Conservation (phyloP, 2,113 vertebrate species). For the Scomber colias region DNA sequence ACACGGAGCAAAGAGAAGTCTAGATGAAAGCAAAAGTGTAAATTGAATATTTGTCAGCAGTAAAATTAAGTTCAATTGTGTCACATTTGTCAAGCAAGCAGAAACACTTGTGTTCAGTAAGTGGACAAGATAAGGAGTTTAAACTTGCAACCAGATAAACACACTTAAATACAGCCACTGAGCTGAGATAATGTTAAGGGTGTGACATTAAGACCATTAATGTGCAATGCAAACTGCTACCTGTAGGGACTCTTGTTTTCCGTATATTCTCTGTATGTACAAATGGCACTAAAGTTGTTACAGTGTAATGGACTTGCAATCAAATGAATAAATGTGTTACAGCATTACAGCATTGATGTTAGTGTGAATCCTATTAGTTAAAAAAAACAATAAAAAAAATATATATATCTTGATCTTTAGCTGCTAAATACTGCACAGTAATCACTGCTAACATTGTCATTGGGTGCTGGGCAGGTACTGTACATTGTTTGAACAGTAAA, state of each 20-base stretch:
- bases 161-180: neutral
- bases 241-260: neutral
- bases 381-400: too few species aligned
- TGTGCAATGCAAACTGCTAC: neutral
- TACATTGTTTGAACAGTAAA: too few species aligned
- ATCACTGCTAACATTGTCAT: too few species aligned
- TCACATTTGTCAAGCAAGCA: neutral
- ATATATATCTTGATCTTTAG: too few species aligned
- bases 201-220: neutral
- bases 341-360: too few species aligned
- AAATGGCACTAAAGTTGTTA: neutral
- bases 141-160: neutral
- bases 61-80: neutral
- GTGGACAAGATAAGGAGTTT: neutral
- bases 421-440: too few species aligned
- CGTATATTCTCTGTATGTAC: too few species aligned
- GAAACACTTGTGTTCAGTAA: neutral
- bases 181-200: neutral
- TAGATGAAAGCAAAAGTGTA: slow-evolving; percentile 20
- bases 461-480: too few species aligned
- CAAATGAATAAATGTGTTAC: neutral
- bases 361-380: too few species aligned
- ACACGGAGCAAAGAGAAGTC: neutral
- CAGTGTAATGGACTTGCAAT: neutral
- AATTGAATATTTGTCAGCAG: neutral